Evolutionary conservation across 2,113 vertebrate species (phyloP).

Genomic region (Halcyon senegalensis): DNA sequence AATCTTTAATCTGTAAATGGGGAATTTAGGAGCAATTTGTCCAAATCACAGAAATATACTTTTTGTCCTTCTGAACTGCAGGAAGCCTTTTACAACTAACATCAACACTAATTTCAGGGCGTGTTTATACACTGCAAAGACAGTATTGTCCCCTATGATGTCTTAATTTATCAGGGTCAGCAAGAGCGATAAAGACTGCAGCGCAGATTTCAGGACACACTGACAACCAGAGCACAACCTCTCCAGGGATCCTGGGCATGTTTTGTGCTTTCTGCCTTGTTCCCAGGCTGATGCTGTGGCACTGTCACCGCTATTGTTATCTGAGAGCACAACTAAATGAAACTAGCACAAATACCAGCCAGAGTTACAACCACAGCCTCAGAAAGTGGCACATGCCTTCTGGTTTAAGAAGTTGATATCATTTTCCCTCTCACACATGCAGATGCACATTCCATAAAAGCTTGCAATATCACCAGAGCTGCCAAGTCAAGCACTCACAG

Average conservation of each 20-base stretch:
- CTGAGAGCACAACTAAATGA: background rate
- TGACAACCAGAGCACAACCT: background rate
- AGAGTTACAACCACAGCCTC: background rate
- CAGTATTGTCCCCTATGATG: background rate
- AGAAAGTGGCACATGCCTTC: background rate
- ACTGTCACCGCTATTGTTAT: background rate
- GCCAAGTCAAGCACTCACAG: background rate
- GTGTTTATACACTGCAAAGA: background rate
- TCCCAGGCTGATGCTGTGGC: background rate
- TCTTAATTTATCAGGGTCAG: background rate
- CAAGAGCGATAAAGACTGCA: background rate
- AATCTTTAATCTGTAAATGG: background rate
- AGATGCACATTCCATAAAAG: background rate
- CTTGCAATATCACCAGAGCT: background rate
- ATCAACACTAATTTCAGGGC: background rate
- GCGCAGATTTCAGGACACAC: background rate
- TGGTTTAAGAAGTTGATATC: background rate
- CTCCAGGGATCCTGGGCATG: background rate
- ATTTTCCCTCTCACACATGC: background rate
- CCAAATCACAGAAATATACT: background rate
- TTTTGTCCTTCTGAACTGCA: background rate
- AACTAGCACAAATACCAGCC: background rate
- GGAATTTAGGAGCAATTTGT: background rate
- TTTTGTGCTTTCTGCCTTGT: background rate
- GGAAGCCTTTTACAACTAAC: background rate